Evolutionary conservation across 2,888 invertebrate genomes (phyloP).

Genomic region (Tipula vernalis): DNA sequence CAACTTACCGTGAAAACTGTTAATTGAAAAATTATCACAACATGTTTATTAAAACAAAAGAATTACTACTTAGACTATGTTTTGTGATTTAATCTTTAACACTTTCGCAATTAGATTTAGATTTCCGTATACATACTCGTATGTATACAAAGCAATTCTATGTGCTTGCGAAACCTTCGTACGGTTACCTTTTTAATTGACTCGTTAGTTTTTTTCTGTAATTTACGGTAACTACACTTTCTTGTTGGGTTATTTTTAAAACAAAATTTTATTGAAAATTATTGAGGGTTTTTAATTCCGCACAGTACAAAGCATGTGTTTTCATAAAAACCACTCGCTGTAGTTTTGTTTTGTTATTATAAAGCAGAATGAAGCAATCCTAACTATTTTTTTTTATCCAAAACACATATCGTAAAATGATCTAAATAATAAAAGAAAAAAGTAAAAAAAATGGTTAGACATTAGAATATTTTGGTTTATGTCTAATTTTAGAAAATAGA

Average conservation of each 20-base stretch:
- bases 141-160: neutral
- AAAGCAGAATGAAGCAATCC: neutral
- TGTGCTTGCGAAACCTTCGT: neutral
- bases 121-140: neutral
- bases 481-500: neutral
- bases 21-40: neutral
- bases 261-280: neutral
- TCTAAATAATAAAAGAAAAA: neutral
- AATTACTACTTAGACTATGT: neutral
- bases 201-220: neutral
- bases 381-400: neutral
- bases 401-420: neutral
- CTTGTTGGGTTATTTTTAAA: neutral
- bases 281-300: neutral
- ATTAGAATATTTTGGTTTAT: neutral
- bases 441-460: neutral
- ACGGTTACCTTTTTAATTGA: neutral
- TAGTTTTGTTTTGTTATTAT: neutral
- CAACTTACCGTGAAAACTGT: neutral
- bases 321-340: neutral
- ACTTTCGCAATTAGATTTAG: neutral
- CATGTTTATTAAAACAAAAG: neutral
- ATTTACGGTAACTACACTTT: neutral
- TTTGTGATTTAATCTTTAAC: neutral
- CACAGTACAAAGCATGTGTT: neutral